Evolutionary conservation across 2,888 invertebrate species (phyloP).

Genomic region (Augochlorella aurata): DNA sequence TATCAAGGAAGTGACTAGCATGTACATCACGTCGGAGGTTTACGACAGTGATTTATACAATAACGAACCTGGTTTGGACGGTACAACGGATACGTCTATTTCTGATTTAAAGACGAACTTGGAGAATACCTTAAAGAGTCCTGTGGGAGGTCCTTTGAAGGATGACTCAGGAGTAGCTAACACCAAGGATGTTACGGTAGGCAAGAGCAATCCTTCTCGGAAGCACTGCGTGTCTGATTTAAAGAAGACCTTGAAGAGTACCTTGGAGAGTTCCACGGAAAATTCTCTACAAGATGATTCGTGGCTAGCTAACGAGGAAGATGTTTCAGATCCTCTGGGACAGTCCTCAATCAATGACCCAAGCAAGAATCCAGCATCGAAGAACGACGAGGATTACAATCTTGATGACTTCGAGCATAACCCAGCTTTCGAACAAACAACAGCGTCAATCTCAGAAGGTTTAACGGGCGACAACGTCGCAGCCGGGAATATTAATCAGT

Average conservation of each 20-base stretch:
- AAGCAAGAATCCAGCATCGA: too few species aligned
- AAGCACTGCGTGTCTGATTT: too few species aligned
- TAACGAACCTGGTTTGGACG: neutral
- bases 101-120: neutral
- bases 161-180: neutral
- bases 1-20: constrained; percentile 45
- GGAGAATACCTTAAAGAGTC: neutral
- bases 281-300: too few species aligned
- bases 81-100: neutral
- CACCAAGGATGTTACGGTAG: neutral
- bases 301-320: too few species aligned
- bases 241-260: neutral
- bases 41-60: constrained; percentile 29
- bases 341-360: neutral
- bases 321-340: neutral
- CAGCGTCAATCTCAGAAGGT: neutral
- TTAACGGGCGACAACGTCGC: neutral
- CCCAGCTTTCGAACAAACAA: neutral
- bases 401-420: too few species aligned
- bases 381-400: too few species aligned
- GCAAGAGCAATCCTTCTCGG: neutral
- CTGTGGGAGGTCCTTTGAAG: neutral
- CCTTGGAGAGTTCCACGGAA: neutral
- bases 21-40: constrained; percentile 51
- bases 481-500: neutral